phyloP scores from a whole-genome alignment of 2,888 invertebrate species.

The Drosophila limbata region DNA sequence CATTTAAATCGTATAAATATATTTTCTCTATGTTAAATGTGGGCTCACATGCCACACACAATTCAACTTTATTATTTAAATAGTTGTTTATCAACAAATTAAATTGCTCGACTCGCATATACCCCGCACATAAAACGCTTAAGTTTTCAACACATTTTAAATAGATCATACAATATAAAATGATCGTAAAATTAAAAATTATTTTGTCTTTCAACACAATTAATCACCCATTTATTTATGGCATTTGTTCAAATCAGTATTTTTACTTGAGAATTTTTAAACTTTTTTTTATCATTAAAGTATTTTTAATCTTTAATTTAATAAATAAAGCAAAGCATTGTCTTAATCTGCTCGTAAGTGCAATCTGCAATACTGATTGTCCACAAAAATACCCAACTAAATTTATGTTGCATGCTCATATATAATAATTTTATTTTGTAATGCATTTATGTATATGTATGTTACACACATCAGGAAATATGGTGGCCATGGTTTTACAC shows the following conservation, averaged over 20 bases:
- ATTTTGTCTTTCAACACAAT: neutral
- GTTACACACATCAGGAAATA: slow-evolving; percentile 45
- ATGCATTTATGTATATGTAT: slow-evolving; percentile 35
- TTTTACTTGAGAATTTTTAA: neutral
- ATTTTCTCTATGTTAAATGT: slow-evolving; percentile 3
- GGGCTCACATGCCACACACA: slow-evolving; percentile 6
- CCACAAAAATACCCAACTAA: neutral
- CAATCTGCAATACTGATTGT: neutral
- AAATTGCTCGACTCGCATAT: neutral
- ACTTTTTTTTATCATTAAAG: neutral
- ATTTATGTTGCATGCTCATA: neutral
- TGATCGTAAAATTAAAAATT: too few species aligned
- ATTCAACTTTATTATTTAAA: slow-evolving; percentile 27
- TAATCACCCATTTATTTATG: neutral
- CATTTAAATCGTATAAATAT: slow-evolving; percentile 50
- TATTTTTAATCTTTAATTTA: neutral
- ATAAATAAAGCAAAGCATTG: neutral
- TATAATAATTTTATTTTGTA: slow-evolving; percentile 30
- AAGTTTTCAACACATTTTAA: neutral
- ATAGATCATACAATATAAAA: neutral
- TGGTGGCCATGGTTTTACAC: slow-evolving; percentile 53
- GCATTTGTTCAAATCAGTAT: neutral
- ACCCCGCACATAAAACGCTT: neutral
- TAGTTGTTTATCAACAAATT: neutral
- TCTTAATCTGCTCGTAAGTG: neutral